Evolutionary conservation across 2,888 invertebrate genomes (phyloP), one percentile per base, ranked within the genome.

Genomic region (Rotaria macrura): DNA sequence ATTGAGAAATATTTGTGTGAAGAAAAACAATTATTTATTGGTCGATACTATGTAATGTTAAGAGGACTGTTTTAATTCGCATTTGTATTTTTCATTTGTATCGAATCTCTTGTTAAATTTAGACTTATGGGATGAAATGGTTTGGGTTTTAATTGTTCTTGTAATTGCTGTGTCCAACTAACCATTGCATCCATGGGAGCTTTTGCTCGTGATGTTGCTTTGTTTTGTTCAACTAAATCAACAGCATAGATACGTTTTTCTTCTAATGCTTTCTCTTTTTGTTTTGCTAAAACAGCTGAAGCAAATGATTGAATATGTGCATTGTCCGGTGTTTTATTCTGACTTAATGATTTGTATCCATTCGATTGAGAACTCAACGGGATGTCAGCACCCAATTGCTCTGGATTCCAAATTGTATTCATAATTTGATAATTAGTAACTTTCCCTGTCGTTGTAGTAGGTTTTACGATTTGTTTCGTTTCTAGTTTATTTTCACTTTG

Each of bases 341-440:
- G 43, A 25, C 25, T 12, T n/a, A 43, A 43, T 79, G 79, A 43
- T 25, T 3, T 3, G n/a, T 43, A 79, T 25, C n/a, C 79, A 79
- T 79, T 79, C 9, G 6, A 25, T 79, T 43, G 40, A 23, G 40
- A 5, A 12, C 43, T 20, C 12, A 5, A 2, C 14, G 43, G 12
- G 4, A 43, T 23, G 9, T 40, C 79, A 79, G 2, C n/a, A 25
- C 3, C 25, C 43, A 43, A 25, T 12, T 43, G 40, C 5, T 79
- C 79, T 17, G 79, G 79, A 43, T 79, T 43, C 79, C 79, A 79
- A 25, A 79, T n/a, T 43, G 43, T n/a, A 43, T 79, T n/a, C 79
- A 79, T 79, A 43, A 79, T 20, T n/a, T 79, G 79, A 79, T 79
- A 79, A 79, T 79, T 79, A 5, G 20, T 12, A 7, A 10, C n/a